These are phyloP conservation scores for Tipula vernalis DNA, from an alignment of 2,888 invertebrate species.

Conservation along the genomic window DNA sequence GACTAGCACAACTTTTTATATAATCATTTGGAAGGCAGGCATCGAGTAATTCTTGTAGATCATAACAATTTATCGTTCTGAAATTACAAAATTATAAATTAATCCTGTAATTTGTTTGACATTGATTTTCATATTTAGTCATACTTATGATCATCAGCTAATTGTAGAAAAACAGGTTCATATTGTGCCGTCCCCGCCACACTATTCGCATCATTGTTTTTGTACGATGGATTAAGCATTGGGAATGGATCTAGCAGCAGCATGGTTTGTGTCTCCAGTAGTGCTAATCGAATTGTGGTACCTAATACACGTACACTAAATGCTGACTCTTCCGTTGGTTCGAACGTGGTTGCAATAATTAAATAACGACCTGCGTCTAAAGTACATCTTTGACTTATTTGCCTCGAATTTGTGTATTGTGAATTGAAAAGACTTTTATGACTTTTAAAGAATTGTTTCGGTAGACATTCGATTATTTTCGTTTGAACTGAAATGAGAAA, in stretches of 20 bases:
- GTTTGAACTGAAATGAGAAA: slow-evolving; percentile 30
- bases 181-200: slow-evolving; percentile 55
- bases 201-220: slow-evolving; percentile 22
- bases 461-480: slow-evolving; percentile 59
- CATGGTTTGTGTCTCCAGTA: slow-evolving; percentile 44
- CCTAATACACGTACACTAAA: slow-evolving; percentile 74
- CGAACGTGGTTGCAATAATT: slow-evolving; percentile 81
- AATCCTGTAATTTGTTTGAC: background rate
- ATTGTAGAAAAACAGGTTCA: slow-evolving; percentile 76
- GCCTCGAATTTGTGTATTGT: slow-evolving; percentile 82
- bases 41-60: slow-evolving; percentile 78
- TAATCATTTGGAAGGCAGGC: slow-evolving; percentile 89
- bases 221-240: slow-evolving; percentile 20
- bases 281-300: slow-evolving; percentile 63
- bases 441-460: slow-evolving; percentile 69
- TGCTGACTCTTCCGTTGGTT: slow-evolving; percentile 78
- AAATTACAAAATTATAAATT: slow-evolving; percentile 12
- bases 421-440: slow-evolving; percentile 80
- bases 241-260: slow-evolving; percentile 34
- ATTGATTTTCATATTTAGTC: background rate
- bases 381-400: slow-evolving; percentile 68
- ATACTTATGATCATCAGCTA: slow-evolving; percentile 70
- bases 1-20: slow-evolving; percentile 84
- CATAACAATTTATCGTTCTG: slow-evolving; percentile 78
- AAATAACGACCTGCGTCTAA: slow-evolving; percentile 72